Base-by-base conservation (phyloP, 2,113 vertebrate species). In the Chitala chitala region DNA sequence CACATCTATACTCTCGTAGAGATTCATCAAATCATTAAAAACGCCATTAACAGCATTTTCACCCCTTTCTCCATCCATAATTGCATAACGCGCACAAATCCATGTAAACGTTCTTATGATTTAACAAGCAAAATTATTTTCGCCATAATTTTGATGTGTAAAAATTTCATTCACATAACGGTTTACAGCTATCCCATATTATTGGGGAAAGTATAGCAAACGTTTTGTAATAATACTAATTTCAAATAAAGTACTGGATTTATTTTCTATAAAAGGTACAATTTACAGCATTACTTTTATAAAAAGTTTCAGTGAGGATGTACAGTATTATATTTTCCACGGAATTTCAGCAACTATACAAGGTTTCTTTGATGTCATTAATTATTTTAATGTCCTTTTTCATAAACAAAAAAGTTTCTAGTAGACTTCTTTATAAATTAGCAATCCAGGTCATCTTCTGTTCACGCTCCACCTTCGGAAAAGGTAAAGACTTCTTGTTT, bases 201-300 rank as follows among this genome's bases (percentile, higher is more conserved):
- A 17, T n/a, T 51, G 12, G 48, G 48, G 48, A 15, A 51, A 22
- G 22, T 31, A 3, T 69, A 26, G 29, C 8, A 56, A 31, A 61
- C 2, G 22, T 59, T 33, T n/a, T 53, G 5, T 36, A 46, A 44
- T 50, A 29, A 24, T 42, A 38, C 54, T 69, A 59, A 69, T 40
- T 71, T 90, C 90, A 87, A 90, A 90, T 91, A 91, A 90, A 88
- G 89, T 90, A 90, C 90, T 90, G 84, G 87, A 92, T 94, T 95
- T 94, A 93, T 95, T 93, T 90, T 89, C 90, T 94, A 94, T 89
- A 94, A 94, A 92, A 93, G 75, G 89, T 92, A 92, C 89, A 88
- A 88, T 91, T 93, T 94, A 94, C 92, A 93, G 93, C 91, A 85
- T 91, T 92, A 92, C 90, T 94, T 94, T 94, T 93, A 94, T 93